Base-by-base conservation (phyloP, 2,113 vertebrate genomes). In the Tetraodon nigroviridis region DNA sequence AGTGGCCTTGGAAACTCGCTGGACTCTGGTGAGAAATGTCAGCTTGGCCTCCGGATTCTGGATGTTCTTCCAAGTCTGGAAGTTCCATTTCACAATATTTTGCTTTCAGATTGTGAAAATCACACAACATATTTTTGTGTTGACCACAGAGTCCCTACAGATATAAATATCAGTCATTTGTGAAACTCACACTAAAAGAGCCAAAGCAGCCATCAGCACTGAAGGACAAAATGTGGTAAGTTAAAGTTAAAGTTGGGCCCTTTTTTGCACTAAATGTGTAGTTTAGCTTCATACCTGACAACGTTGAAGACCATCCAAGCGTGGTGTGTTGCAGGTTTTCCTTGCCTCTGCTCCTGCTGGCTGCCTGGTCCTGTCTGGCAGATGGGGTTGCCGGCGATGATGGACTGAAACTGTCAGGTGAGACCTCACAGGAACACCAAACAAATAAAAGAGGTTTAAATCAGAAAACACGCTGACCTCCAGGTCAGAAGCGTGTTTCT, bases 351-450 rank as follows among this genome's bases (percentile, higher is more conserved):
- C 62, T 84, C 20, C 45, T 87, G 20, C 27, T 86, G 56, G 59
- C 74, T 22, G 60, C 20, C 1, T 65, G 55, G 42, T 42, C 63
- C 60, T 74, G 70, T 53, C 46, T 75, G 60, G 58, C 69, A 64
- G 55, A 76, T 65, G 51, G 53, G 51, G 15, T 61, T 56, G 48
- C 17, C 4, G 8, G 68, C n/a, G 42, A 76, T n/a, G 67, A 51
- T 10, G 44, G 18, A 17, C 58, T 51, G 4, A 69, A 57, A 60
- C 71, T 21, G 29, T 58, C 73, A 76, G 86, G 87, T 88, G 79
- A 64, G 20, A 27, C 24, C 24, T 4, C 24, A 27, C 5, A 27
- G 22, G 2, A 65, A 44, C 32, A 24, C 4, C 50, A 49, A 60
- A 51, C 52, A 55, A 27, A 7, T 27, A 13, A 49, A 49, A 20